phyloP scores from a whole-genome alignment of 2,797 vertebrate species.

The Poeciliopsis turneri region DNA sequence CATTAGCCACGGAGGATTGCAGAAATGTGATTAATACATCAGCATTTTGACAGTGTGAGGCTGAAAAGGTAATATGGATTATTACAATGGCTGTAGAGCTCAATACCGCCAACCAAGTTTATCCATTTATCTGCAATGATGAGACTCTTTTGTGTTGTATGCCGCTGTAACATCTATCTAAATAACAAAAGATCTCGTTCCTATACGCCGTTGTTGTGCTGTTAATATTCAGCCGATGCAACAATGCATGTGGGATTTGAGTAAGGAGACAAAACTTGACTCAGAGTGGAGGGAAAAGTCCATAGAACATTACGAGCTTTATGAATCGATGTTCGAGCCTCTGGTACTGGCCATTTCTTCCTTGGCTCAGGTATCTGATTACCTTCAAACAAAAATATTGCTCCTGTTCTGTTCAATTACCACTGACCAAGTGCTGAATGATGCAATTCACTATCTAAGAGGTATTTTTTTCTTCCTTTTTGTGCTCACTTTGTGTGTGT shows the following conservation, averaged over 20 bases:
- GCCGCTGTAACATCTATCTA: constrained; percentile 81
- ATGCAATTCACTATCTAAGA: constrained; percentile 72
- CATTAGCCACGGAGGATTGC: constrained; percentile 79
- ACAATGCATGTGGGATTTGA: constrained; percentile 70
- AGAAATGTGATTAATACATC: constrained; percentile 85
- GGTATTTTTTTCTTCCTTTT: constrained; percentile 64
- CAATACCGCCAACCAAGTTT: constrained; percentile 82
- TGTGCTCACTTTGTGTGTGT: constrained; percentile 57
- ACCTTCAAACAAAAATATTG: constrained; percentile 77
- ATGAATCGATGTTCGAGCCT: constrained; percentile 67
- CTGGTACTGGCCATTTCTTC: constrained; percentile 53
- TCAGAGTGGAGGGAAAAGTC: constrained; percentile 66
- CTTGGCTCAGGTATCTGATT: constrained; percentile 75
- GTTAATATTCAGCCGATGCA: constrained; percentile 79
- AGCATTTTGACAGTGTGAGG: constrained; percentile 80
- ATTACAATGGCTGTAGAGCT: constrained; percentile 81
- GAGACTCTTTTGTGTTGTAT: constrained; percentile 81
- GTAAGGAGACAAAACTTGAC: constrained; percentile 67
- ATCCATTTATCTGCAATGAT: constrained; percentile 85
- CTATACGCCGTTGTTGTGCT: constrained; percentile 71
- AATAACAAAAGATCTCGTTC: constrained; percentile 83
- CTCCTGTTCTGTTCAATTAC: constrained; percentile 72
- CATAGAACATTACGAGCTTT: constrained; percentile 69
- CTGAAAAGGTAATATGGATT: constrained; percentile 84
- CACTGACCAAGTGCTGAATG: constrained; percentile 73